These are phyloP conservation scores for Jaculus jaculus DNA, from an alignment of 2,113 vertebrate genomes.

Conservation along the genomic window DNA sequence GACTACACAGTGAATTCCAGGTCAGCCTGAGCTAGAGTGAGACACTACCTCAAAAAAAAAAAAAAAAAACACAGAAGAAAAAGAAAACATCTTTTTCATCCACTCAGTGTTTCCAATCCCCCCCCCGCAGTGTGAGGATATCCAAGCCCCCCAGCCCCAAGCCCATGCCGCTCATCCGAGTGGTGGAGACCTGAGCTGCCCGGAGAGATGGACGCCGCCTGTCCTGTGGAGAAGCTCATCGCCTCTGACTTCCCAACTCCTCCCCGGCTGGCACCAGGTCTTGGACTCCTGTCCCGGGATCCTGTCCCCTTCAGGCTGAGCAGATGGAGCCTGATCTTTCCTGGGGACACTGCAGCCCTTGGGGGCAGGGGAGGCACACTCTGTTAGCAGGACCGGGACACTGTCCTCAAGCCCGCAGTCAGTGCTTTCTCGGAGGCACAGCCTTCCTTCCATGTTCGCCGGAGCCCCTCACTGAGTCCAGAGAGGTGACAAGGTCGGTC, in stretches of 20 bases:
- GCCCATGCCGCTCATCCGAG: conserved; percentile 92
- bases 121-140: conserved; percentile 85
- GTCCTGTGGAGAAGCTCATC: conserved; percentile 47
- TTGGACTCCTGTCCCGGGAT: not conserved
- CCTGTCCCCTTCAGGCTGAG: not conserved
- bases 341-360: not conserved
- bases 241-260: conserved; percentile 22
- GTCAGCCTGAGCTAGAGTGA: no score
- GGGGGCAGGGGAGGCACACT: not conserved
- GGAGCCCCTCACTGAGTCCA: not conserved
- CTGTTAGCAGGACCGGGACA: not conserved
- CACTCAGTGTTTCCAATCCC: not conserved
- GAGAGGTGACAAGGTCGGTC: conserved; percentile 10
- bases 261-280: conserved; percentile 61
- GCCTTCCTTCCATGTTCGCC: not conserved
- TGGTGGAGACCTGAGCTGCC: conserved; percentile 90
- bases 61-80: not conserved
- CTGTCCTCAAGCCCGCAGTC: not conserved
- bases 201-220: not conserved
- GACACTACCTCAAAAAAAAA: no score
- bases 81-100: no score
- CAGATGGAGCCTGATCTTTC: not conserved
- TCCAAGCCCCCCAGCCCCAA: conserved; percentile 86
- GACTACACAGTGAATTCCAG: no score
- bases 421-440: not conserved